Evolutionary conservation across 2,888 invertebrate genomes (phyloP), one percentile per base, ranked within the genome.

Genomic region (Poecilus cupreus): DNA sequence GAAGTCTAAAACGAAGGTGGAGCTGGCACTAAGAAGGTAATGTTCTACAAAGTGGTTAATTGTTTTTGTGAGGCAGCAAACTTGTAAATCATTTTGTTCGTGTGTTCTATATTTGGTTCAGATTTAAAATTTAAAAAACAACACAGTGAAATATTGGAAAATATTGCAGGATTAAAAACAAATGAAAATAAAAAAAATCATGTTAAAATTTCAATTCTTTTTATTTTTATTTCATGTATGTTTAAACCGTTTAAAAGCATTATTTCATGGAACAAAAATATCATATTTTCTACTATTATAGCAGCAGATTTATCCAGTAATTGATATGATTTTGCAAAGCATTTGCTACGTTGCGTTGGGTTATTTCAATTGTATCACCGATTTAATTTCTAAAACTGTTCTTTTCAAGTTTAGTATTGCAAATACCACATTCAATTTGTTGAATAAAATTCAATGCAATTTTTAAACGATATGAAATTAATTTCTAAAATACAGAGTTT

Each of bases 101-200:
- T n/a, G n/a, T n/a, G n/a, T n/a, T n/a, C 32, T 32, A 32, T 5
- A 32, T 32, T 32, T 32, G 32, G 4, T 32, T 32, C 32, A 32
- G 32, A 32, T 32, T 54, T 22, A 10, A 18, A 11, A 11, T 54
- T 18, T 54, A 8, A 54, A 18, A 54, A 22, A 54, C 3, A 20
- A 8, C 18, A 54, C 18, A 54, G 2, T 20, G 20, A 20, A 54
- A 54, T 20, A 10, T 10, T 54, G 54, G 20, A 54, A 54, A 54
- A 54, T 54, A 54, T 54, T 20, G 54, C 54, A 20, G 54, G 54
- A 54, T 54, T 54, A 54, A 43, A 43, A 43, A 11, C 54, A 54
- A 18, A 54, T 54, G 54, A 54, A 54, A 54, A 54, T 54, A 54
- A 20, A 54, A 54, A 54, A 54, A 20, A 20, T 4, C 8, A 51